Evolutionary conservation across 2,888 invertebrate species (phyloP).

Genomic region (Agrotis segetum): DNA sequence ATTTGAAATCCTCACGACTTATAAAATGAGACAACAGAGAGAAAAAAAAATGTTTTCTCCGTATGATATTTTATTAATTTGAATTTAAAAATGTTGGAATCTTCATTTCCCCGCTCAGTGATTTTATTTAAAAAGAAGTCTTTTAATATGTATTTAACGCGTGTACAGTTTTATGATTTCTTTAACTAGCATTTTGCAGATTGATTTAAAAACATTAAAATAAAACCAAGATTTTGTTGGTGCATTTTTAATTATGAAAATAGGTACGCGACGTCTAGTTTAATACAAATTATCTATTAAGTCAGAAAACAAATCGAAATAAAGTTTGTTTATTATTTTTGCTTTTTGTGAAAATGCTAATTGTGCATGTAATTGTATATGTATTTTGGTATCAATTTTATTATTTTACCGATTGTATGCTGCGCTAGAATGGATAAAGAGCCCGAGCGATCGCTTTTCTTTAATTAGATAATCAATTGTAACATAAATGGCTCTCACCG

Average conservation of each 20-base stretch:
- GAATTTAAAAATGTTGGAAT: conserved; percentile 22
- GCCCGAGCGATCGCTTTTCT: too few relatives aligned
- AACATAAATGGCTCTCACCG: too few relatives aligned
- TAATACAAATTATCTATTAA: too few relatives aligned
- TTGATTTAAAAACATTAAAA: background rate
- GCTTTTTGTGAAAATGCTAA: too few relatives aligned
- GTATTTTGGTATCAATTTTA: too few relatives aligned
- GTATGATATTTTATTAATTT: conserved; percentile 2
- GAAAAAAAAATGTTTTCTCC: conserved; percentile 8
- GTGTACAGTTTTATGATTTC: background rate
- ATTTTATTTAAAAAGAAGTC: conserved; percentile 3
- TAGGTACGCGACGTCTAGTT: background rate
- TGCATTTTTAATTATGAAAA: background rate
- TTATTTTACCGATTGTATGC: too few relatives aligned
- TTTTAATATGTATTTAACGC: background rate
- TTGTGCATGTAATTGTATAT: too few relatives aligned
- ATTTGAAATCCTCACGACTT: conserved; percentile 7
- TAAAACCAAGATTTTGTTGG: background rate
- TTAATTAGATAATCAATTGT: too few relatives aligned
- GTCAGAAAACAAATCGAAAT: too few relatives aligned
- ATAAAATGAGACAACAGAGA: background rate
- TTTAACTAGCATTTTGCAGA: background rate
- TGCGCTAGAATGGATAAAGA: too few relatives aligned
- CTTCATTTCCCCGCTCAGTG: background rate
- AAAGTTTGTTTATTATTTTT: too few relatives aligned